Evolutionary conservation across 2,888 invertebrate species (phyloP).

Genomic region (Dusona sp.): DNA sequence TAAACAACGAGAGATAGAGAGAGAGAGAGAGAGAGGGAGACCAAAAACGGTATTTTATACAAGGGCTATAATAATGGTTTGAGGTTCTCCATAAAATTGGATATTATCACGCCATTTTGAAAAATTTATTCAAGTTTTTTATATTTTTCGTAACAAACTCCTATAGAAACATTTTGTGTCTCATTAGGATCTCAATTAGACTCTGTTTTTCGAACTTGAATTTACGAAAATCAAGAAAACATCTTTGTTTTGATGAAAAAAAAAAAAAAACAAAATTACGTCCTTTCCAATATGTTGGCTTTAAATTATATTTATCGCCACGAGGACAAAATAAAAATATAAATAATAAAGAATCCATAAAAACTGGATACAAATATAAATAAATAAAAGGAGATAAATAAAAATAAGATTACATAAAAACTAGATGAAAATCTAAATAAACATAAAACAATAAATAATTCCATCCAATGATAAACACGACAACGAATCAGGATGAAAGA

Average conservation of each 20-base stretch:
- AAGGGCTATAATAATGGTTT: constrained; percentile 56
- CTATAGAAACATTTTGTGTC: constrained; percentile 20
- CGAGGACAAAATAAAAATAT: neutral
- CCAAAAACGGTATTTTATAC: constrained; percentile 5
- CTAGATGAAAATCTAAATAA: neutral
- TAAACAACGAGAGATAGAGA: constrained; percentile 15
- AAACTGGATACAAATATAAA: neutral
- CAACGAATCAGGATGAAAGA: neutral
- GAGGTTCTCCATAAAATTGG: constrained; percentile 65
- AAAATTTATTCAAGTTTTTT: constrained; percentile 22
- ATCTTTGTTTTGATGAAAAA: neutral
- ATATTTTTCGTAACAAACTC: constrained; percentile 4
- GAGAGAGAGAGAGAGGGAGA: neutral
- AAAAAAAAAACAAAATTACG: neutral
- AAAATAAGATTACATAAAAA: too few relatives aligned
- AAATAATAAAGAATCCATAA: too few relatives aligned
- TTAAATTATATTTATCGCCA: neutral
- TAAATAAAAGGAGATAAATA: neutral
- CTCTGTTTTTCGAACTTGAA: neutral
- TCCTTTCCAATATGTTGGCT: neutral
- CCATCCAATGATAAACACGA: neutral
- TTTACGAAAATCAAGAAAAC: constrained; percentile 8
- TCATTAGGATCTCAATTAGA: constrained; percentile 13
- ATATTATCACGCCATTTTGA: constrained; percentile 66
- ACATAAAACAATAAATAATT: neutral